Evolutionary conservation across 2,888 invertebrate genomes (phyloP).

Genomic region (Scotopteryx bipunctaria): DNA sequence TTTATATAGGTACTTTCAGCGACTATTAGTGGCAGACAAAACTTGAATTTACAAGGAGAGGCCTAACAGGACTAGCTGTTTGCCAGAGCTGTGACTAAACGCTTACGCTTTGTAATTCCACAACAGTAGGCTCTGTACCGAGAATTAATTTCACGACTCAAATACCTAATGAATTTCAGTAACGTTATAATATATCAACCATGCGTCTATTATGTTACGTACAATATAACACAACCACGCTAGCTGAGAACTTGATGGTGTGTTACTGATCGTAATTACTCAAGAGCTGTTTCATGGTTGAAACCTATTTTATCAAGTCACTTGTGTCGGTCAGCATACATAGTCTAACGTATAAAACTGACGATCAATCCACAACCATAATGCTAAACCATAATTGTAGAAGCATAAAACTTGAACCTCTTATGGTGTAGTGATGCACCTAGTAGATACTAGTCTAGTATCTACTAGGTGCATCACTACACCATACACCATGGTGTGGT

Average conservation of each 20-base stretch:
- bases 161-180: slow-evolving; percentile 46
- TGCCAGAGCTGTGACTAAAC: slow-evolving; percentile 34
- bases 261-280: slow-evolving; percentile 19
- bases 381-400: no score
- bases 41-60: no score
- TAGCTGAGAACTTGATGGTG: slow-evolving; percentile 24
- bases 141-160: slow-evolving; percentile 55
- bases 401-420: no score
- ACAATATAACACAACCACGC: slow-evolving; percentile 9
- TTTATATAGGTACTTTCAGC: no score
- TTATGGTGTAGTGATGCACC: no score
- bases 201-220: slow-evolving; percentile 7
- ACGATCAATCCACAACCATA: no score
- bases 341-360: no score
- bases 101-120: slow-evolving; percentile 52
- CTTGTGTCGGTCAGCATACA: no score
- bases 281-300: slow-evolving; percentile 8
- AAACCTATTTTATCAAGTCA: slow-evolving; percentile 6
- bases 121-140: slow-evolving; percentile 46
- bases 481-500: no score
- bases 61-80: slow-evolving; percentile 1
- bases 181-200: slow-evolving; percentile 16
- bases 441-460: no score
- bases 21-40: no score
- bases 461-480: no score